Conservation (phyloP, 2,113 vertebrate species). For the Eolophus roseicapilla region DNA sequence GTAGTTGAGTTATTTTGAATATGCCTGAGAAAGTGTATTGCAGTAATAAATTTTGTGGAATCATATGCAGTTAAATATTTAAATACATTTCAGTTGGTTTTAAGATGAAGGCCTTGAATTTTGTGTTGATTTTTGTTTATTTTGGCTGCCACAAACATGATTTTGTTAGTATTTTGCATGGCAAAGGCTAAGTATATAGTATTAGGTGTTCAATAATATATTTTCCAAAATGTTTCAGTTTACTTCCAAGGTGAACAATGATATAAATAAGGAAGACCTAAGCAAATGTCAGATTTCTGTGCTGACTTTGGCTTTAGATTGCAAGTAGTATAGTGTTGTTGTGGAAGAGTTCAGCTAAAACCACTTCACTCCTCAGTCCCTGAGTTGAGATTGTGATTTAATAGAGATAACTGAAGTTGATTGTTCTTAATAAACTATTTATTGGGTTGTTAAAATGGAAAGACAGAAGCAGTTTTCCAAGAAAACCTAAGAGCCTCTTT, state of each 20-base stretch:
- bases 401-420: neutral
- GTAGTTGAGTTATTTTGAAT: neutral
- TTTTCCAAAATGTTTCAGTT: neutral
- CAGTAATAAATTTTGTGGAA: neutral
- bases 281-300: neutral
- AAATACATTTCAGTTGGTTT: neutral
- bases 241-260: neutral
- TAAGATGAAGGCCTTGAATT: neutral
- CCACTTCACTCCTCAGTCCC: neutral
- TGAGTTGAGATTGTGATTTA: neutral
- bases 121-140: neutral
- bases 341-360: neutral
- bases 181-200: neutral
- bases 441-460: neutral
- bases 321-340: neutral
- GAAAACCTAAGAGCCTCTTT: neutral
- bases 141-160: neutral
- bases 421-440: neutral
- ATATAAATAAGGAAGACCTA: neutral
- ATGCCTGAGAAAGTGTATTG: neutral
- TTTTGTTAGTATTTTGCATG: neutral
- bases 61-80: neutral
- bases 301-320: neutral
- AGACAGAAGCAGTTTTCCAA: neutral
- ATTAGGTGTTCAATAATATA: neutral